A percentile compares a stretch with the other conserved stretches of the same genome.
These are phyloP conservation scores for Melanotaenia pygmaea DNA, from an alignment of 2,797 vertebrate genomes.

Conservation along the genomic window DNA sequence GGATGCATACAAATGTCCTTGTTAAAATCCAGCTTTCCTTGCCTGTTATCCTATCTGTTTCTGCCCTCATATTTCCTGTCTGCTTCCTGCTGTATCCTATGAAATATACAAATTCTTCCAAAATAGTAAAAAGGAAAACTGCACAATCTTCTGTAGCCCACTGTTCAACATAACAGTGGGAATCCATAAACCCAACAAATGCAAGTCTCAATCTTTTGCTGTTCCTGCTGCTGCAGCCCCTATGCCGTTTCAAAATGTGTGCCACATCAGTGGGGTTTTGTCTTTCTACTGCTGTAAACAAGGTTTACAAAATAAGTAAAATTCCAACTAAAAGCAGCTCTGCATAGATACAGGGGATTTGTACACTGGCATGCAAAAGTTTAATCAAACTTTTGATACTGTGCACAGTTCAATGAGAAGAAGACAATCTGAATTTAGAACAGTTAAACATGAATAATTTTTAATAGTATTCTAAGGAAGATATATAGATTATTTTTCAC, in stretches of 20 bases:
- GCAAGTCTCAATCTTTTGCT: constrained; percentile 3
- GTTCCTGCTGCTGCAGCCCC: constrained; percentile 1
- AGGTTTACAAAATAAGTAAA: background rate
- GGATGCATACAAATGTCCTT: background rate
- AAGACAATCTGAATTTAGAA: background rate
- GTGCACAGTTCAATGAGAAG: background rate
- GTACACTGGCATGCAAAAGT: background rate
- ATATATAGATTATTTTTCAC: background rate
- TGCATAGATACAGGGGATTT: background rate
- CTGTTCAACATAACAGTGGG: constrained; percentile 10
- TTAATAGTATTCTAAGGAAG: background rate
- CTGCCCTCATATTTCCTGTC: constrained; percentile 15
- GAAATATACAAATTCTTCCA: constrained; percentile 9
- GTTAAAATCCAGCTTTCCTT: background rate
- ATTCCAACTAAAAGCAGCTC: background rate
- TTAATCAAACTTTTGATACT: background rate
- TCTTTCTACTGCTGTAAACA: background rate
- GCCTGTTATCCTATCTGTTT: background rate
- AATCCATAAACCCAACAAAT: constrained; percentile 25
- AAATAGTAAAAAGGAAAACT: background rate
- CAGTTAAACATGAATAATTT: background rate
- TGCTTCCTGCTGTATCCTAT: constrained; percentile 4
- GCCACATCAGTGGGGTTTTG: background rate
- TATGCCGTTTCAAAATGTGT: constrained; percentile 8
- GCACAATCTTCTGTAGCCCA: background rate